Percentiles rank a stretch among this genome's conserved stretches.
Evolutionary conservation across 2,113 vertebrate genomes (phyloP).

Genomic region (Cnemophilus loriae): DNA sequence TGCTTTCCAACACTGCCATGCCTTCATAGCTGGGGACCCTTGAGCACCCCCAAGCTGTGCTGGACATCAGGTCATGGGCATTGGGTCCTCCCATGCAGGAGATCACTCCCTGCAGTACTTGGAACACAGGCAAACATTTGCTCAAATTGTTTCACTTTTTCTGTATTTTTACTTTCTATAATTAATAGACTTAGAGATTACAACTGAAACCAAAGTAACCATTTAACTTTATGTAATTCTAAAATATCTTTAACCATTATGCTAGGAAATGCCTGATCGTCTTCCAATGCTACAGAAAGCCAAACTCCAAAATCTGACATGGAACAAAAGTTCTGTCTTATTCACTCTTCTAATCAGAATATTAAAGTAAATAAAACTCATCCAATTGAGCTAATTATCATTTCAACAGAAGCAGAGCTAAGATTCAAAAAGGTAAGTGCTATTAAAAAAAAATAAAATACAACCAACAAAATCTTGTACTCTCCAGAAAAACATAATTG

Average conservation of each 20-base stretch:
- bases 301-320: neutral
- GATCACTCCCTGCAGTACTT: rapidly evolving
- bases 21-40: neutral
- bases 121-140: neutral
- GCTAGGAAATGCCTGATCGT: neutral
- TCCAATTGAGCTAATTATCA: neutral
- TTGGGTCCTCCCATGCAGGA: rapidly evolving
- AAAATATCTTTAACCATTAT: neutral
- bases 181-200: neutral
- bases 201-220: neutral
- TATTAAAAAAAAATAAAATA: neutral
- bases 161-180: neutral
- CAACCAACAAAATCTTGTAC: constrained; percentile 4
- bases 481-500: constrained; percentile 38
- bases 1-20: neutral
- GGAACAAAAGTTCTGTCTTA: neutral
- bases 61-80: rapidly evolving
- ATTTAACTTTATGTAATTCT: neutral
- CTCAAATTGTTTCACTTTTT: neutral
- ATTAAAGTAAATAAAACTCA: neutral
- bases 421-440: neutral
- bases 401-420: neutral
- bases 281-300: neutral
- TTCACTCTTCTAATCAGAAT: neutral
- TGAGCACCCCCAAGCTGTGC: rapidly evolving